Percentiles rank a stretch among this genome's conserved stretches.
Conservation (phyloP, 2,888 invertebrate genomes). For the Caenorhabditis imperialis region DNA sequence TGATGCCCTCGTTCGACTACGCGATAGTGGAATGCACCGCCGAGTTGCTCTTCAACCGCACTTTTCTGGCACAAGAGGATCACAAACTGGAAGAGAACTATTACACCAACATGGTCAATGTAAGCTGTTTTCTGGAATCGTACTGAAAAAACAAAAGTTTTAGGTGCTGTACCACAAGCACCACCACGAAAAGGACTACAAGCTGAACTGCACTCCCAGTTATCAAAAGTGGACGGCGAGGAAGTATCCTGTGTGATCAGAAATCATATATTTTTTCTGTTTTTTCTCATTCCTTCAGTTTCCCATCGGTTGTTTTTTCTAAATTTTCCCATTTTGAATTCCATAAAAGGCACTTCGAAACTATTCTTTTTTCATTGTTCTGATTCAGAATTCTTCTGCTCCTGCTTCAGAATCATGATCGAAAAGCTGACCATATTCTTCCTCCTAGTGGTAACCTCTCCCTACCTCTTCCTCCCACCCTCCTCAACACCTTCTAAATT, state of each 20-base stretch:
- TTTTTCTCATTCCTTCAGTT: too few species aligned
- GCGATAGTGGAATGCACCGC: slow-evolving; percentile 59
- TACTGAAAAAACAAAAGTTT: too few species aligned
- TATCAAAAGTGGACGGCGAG: slow-evolving; percentile 36
- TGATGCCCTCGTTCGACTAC: slow-evolving; percentile 61
- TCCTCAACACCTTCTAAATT: too few species aligned
- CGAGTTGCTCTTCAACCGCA: slow-evolving; percentile 60
- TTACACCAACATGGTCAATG: slow-evolving; percentile 59
- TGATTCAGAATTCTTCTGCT: too few species aligned
- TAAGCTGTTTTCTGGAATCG: slow-evolving; percentile 5
- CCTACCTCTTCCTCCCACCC: too few species aligned
- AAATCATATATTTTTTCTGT: background rate
- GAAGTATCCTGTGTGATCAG: slow-evolving; percentile 36
- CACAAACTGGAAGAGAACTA: slow-evolving; percentile 52
- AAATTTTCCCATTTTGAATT: too few species aligned
- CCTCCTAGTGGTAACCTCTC: too few species aligned
- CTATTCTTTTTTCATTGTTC: too few species aligned
- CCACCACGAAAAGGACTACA: slow-evolving; percentile 13
- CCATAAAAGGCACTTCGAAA: too few species aligned
- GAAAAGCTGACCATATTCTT: too few species aligned
- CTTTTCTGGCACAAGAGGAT: slow-evolving; percentile 50
- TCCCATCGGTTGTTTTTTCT: too few species aligned
- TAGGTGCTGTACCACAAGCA: slow-evolving; percentile 53
- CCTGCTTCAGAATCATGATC: too few species aligned
- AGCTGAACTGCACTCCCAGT: slow-evolving; percentile 49